Evolutionary conservation across 2,797 vertebrate genomes (phyloP).

Genomic region (Oreochromis grahami): DNA sequence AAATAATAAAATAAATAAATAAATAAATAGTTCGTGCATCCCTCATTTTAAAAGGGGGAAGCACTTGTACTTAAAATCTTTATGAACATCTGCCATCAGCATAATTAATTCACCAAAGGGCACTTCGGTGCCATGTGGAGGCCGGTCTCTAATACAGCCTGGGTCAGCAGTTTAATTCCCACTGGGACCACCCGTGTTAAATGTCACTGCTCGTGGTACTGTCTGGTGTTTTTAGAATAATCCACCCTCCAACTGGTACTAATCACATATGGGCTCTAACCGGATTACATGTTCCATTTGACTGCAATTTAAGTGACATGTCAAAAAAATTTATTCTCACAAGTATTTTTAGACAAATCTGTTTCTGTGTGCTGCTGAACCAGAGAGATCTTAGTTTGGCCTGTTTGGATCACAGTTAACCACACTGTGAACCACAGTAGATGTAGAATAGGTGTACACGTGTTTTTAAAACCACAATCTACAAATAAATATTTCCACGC

Average conservation of each 20-base stretch:
- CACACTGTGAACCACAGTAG: too few relatives aligned
- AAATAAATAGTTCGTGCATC: background rate
- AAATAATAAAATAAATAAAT: background rate
- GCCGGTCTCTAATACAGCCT: background rate
- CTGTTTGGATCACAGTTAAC: background rate
- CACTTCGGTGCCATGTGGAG: background rate
- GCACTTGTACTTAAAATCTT: background rate
- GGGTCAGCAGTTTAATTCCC: constrained; percentile 13
- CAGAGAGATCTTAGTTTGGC: accelerated
- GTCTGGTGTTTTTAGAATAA: background rate
- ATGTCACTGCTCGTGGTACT: background rate
- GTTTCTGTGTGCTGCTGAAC: background rate
- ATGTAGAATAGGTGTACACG: accelerated
- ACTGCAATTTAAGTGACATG: background rate
- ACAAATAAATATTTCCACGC: background rate
- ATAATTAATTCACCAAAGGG: constrained; percentile 16
- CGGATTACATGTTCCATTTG: background rate
- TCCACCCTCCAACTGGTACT: constrained; percentile 18
- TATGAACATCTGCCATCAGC: constrained; percentile 19
- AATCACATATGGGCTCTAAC: background rate
- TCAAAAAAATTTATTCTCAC: background rate
- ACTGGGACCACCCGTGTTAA: background rate
- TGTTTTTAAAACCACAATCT: background rate
- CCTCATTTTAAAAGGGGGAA: accelerated
- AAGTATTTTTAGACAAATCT: background rate